Evolutionary conservation across 2,888 invertebrate genomes (phyloP).

Genomic region (Apodemia hepburni): DNA sequence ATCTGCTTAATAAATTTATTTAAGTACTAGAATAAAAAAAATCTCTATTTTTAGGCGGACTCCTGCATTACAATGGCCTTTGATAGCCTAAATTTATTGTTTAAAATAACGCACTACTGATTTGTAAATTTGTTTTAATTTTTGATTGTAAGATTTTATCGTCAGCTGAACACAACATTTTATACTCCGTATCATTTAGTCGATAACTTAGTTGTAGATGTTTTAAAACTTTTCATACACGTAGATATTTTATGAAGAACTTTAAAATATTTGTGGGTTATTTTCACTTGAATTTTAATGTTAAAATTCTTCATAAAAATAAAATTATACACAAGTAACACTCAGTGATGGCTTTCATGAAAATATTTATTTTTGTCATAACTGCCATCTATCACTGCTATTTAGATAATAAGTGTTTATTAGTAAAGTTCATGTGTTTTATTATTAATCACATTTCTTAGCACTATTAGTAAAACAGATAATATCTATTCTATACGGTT

Average conservation of each 20-base stretch:
- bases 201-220: not conserved
- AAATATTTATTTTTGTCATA: not conserved
- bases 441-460: not conserved
- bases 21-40: too few relatives aligned
- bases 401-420: not conserved
- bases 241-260: slow-evolving; percentile 21
- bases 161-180: too few relatives aligned
- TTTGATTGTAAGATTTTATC: too few relatives aligned
- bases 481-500: not conserved
- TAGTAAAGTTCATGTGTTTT: not conserved
- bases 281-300: not conserved
- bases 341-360: not conserved
- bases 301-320: not conserved
- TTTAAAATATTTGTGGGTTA: not conserved
- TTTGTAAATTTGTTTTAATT: too few relatives aligned
- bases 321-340: not conserved
- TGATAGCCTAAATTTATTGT: too few relatives aligned
- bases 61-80: too few relatives aligned
- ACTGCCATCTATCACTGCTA: not conserved
- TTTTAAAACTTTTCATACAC: slow-evolving; percentile 19
- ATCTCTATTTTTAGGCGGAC: too few relatives aligned
- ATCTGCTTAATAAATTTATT: too few relatives aligned
- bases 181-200: too few relatives aligned
- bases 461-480: not conserved
- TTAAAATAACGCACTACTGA: too few relatives aligned